These are phyloP conservation scores for Ctenoplectra terminalis DNA, from an alignment of 1,140 invertebrate species.

Conservation along the genomic window DNA sequence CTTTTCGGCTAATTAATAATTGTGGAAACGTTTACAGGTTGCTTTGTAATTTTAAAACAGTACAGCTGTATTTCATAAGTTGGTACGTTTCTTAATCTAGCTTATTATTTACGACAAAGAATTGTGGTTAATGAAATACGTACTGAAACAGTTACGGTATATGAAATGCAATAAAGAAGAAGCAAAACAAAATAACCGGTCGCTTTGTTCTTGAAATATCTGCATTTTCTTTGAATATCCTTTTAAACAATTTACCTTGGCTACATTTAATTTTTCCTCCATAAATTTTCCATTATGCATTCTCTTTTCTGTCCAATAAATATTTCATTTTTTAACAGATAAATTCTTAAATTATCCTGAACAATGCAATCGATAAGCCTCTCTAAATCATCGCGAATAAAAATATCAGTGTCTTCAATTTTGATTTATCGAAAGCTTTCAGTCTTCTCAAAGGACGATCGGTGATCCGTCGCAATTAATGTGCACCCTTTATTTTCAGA, in stretches of 20 bases:
- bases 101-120: not conserved
- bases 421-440: not conserved
- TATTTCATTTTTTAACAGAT: too few relatives aligned
- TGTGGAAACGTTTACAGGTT: not conserved
- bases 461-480: not conserved
- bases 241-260: not conserved
- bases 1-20: not conserved
- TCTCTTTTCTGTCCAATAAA: too few relatives aligned
- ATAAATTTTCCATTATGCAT: too few relatives aligned
- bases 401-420: too few relatives aligned
- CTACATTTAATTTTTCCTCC: too few relatives aligned
- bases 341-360: too few relatives aligned
- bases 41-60: not conserved
- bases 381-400: too few relatives aligned
- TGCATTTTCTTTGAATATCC: not conserved
- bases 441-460: not conserved
- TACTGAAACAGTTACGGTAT: not conserved
- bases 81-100: not conserved
- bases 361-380: too few relatives aligned
- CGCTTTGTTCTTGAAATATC: not conserved
- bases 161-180: not conserved
- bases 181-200: not conserved
- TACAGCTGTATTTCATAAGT: not conserved
- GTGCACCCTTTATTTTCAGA: constrained; percentile 17
- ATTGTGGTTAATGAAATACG: not conserved